A percentile compares a stretch with the other conserved stretches of the same genome.
Evolutionary conservation across 2,797 vertebrate genomes (phyloP).

Genomic region (Chelonia mydas): DNA sequence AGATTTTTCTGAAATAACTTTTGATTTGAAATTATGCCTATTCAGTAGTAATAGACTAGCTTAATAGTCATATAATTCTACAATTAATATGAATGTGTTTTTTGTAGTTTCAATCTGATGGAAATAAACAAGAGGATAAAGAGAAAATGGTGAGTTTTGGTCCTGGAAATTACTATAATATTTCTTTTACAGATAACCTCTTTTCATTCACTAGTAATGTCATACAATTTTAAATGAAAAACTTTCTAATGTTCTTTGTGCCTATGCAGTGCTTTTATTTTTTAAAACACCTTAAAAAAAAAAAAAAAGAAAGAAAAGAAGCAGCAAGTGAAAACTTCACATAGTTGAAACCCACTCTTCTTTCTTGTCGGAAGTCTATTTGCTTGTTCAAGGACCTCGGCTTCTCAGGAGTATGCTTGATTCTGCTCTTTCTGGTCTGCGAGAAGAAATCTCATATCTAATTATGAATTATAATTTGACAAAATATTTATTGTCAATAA

Average conservation of each 20-base stretch:
- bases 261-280: not conserved
- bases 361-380: not conserved
- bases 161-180: not conserved
- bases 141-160: conserved; percentile 90
- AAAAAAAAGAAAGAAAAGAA: too few relatives aligned
- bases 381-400: not conserved
- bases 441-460: not conserved
- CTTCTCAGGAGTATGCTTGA: not conserved
- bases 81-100: conserved; percentile 30
- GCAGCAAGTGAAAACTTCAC: not conserved
- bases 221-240: not conserved
- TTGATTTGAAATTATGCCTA: not conserved
- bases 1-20: conserved; percentile 40
- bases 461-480: not conserved
- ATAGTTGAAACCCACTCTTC: not conserved
- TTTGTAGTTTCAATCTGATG: conserved; percentile 89
- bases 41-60: not conserved
- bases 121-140: conserved; percentile 88
- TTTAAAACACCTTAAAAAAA: not conserved
- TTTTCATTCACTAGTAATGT: not conserved
- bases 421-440: not conserved
- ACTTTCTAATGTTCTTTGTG: not conserved
- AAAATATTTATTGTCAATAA: not conserved
- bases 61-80: not conserved
- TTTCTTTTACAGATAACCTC: not conserved